Percentiles rank a stretch among this genome's conserved stretches.
Conservation (phyloP, 2,797 vertebrate genomes). For the Lepus oiostolus region DNA sequence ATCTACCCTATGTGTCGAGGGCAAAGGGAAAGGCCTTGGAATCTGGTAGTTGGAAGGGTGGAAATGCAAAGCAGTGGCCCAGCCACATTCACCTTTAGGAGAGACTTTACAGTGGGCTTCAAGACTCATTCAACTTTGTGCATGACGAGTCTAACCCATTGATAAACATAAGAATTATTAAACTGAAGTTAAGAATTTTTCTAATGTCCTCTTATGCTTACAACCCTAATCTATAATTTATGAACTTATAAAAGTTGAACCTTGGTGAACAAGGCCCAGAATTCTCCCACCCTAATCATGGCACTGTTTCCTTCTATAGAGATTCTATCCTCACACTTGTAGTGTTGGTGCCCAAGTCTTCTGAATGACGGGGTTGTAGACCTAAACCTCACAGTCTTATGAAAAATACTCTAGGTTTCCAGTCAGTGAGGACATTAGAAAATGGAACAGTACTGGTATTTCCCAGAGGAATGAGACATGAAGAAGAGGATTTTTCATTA, state of each 20-base stretch:
- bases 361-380: neutral
- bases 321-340: neutral
- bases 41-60: neutral
- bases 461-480: neutral
- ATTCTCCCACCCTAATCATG: neutral
- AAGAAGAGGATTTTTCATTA: constrained; percentile 23
- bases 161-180: neutral
- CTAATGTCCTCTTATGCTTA: neutral
- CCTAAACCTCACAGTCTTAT: neutral
- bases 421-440: neutral
- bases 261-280: neutral
- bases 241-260: constrained; percentile 6
- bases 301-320: neutral
- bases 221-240: neutral
- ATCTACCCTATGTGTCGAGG: neutral
- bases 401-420: neutral
- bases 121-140: neutral
- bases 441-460: neutral
- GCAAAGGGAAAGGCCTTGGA: neutral
- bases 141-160: neutral
- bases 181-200: neutral
- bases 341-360: neutral
- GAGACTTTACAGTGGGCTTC: neutral
- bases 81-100: neutral
- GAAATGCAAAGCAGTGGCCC: neutral